These are phyloP conservation scores for Thrips palmi DNA, from an alignment of 1,140 invertebrate genomes.

Conservation along the genomic window DNA sequence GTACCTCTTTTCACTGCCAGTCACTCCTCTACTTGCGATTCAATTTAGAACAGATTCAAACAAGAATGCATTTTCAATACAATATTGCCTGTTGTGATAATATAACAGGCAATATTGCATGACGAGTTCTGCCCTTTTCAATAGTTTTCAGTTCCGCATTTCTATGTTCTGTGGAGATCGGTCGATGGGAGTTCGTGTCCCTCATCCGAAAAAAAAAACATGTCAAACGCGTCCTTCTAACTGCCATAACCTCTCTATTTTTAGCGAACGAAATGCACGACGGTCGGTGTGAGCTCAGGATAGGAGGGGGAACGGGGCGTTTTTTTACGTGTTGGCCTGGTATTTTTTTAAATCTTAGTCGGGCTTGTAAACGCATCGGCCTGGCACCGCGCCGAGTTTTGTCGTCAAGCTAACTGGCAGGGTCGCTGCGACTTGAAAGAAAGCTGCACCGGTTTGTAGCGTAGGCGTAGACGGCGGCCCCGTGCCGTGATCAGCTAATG, in stretches of 20 bases:
- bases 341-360: not conserved
- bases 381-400: conserved; percentile 1
- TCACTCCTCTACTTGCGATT: not conserved
- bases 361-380: not conserved
- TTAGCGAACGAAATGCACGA: not conserved
- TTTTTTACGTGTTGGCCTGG: not conserved
- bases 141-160: not conserved
- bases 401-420: too few relatives aligned
- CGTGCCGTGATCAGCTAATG: conserved; percentile 10
- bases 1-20: not conserved
- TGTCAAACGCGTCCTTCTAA: conserved; percentile 5
- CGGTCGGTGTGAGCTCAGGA: not conserved
- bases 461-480: conserved; percentile 6
- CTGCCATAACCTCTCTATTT: conserved; percentile 33
- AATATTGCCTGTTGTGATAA: not conserved
- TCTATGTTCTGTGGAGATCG: not conserved
- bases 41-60: not conserved
- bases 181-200: not conserved
- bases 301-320: not conserved
- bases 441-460: conserved; percentile 4
- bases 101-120: not conserved
- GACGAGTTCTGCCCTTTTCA: not conserved
- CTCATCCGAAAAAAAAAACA: not conserved
- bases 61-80: not conserved
- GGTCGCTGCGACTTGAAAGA: not conserved